Evolutionary conservation across 2,888 invertebrate genomes (phyloP).

Genomic region (Drosophila nr. perissopoda): DNA sequence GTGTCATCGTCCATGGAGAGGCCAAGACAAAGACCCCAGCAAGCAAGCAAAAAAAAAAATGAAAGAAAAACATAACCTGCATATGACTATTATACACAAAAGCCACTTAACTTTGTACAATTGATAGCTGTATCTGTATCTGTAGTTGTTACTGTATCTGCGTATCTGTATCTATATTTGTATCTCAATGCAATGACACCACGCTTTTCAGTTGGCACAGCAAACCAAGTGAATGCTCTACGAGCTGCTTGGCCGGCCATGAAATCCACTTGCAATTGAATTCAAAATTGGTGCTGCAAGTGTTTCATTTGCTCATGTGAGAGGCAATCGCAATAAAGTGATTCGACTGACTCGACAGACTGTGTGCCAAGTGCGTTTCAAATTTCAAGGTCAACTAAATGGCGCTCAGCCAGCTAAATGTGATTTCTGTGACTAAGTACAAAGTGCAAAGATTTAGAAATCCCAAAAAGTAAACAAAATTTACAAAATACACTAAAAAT

Average conservation of each 20-base stretch:
- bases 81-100: constrained; percentile 66
- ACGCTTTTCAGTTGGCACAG: constrained; percentile 53
- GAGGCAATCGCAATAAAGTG: constrained; percentile 26
- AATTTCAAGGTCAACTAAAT: constrained; percentile 73
- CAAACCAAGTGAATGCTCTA: constrained; percentile 66
- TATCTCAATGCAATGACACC: constrained; percentile 70
- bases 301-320: constrained; percentile 35
- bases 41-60: constrained; percentile 3
- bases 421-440: constrained; percentile 11
- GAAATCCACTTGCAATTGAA: constrained; percentile 73
- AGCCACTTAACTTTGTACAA: constrained; percentile 69
- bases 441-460: neutral
- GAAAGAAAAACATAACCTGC: constrained; percentile 15
- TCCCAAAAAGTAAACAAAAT: neutral
- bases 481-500: neutral
- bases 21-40: constrained; percentile 74
- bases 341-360: constrained; percentile 4
- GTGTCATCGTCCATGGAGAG: constrained; percentile 71
- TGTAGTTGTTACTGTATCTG: constrained; percentile 35
- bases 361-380: constrained; percentile 49
- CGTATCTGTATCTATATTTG: constrained; percentile 35
- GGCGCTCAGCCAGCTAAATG: constrained; percentile 51
- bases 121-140: constrained; percentile 57
- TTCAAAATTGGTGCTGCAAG: constrained; percentile 52
- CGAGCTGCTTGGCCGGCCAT: constrained; percentile 74